Evolutionary conservation across 92 coral and sea anemone genomes (phyloP).

Genomic region (Heteractis magnifica): DNA sequence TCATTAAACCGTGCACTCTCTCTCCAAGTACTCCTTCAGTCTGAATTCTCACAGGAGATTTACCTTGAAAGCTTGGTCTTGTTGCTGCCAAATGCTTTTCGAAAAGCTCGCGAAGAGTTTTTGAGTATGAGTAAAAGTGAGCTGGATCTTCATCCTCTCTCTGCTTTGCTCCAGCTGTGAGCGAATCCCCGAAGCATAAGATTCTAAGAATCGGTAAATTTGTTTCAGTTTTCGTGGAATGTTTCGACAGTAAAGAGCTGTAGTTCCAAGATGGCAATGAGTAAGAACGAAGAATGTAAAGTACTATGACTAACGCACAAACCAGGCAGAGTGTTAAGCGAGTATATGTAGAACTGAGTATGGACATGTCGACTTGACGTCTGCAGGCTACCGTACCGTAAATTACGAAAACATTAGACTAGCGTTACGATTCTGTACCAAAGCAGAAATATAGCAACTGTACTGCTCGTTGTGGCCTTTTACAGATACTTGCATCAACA

Average conservation of each 20-base stretch:
- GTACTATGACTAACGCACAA: background rate
- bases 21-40: conserved; percentile 15
- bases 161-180: conserved; percentile 9
- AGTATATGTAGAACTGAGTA: background rate
- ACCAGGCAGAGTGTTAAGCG: background rate
- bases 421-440: too few relatives aligned
- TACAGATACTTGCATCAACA: too few relatives aligned
- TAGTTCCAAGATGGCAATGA: background rate
- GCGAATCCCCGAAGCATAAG: conserved; percentile 26
- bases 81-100: background rate
- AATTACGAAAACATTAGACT: too few relatives aligned
- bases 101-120: background rate
- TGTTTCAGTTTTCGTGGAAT: background rate
- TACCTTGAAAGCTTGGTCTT: background rate
- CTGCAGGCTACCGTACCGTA: background rate
- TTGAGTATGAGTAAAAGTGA: background rate
- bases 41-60: background rate
- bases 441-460: background rate
- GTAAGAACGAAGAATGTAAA: background rate
- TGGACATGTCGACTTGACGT: background rate
- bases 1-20: conserved; percentile 1
- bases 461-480: too few relatives aligned
- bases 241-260: background rate
- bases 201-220: background rate
- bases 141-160: background rate